Evolutionary conservation across 2,113 vertebrate species (phyloP), one percentile per base, ranked within the genome.

Genomic region (Scopus umbretta): DNA sequence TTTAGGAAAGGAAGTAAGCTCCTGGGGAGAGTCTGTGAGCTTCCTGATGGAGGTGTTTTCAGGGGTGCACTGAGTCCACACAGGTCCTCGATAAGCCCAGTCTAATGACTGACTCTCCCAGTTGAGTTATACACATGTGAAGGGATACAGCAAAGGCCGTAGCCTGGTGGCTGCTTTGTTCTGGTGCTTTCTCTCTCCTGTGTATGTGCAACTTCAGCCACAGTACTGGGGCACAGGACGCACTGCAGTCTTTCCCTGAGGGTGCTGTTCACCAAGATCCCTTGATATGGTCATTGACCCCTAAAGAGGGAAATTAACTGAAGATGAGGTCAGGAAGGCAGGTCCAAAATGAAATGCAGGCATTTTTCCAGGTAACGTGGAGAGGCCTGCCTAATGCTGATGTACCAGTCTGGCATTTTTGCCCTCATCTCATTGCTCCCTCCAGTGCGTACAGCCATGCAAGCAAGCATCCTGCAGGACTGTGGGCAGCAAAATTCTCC

Each of bases 61-160:
- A 43, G 71, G 40, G 30, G 16, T 30, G 29, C 23, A 11, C 3
- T 0, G 0, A 13, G 27, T 47, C 13, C 58, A 9, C 1, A 2
- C 2, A 50, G 42, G 25, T 70, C 73, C 10, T 86, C 49, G 23
- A 11, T 68, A 74, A 92, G 52, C 38, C 21, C 78, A 40, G 18
- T 38, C 5, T 59, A 15, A 9, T 10, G 4, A 38, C 25, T 32
- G 53, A 5, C 43, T 82, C 76, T 70, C 34, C 55, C 82, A 61
- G 52, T 30, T 45, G 30, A 40, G 14, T 4, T 80, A 38, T 2
- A 2, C 22, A 6, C 1, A 2, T 15, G 7, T 58, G 47, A 72
- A 74, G 23, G 59, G 25, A 32, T 5, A 21, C 7, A 32, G 52
- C 11, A 56, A 27, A 59, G 43, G 38, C 61, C 53, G 59, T 38